Evolutionary conservation across 2,797 vertebrate genomes (phyloP).

Genomic region (Myotis findleyi): DNA sequence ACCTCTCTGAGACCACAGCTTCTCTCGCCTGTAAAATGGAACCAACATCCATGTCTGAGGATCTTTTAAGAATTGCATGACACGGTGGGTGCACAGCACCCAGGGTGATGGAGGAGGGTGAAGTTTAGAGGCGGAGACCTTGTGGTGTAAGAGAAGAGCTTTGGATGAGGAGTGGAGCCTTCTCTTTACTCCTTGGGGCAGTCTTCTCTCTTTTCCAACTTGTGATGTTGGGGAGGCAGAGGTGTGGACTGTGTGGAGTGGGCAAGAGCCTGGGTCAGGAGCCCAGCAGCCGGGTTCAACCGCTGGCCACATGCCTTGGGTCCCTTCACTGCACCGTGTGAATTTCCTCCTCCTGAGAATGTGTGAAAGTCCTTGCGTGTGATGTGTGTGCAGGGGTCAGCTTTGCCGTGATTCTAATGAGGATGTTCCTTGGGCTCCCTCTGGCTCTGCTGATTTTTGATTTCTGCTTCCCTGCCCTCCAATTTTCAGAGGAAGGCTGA

Average conservation of each 20-base stretch:
- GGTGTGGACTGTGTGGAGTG: rapidly evolving
- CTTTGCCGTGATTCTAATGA: not conserved
- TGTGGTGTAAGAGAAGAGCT: not conserved
- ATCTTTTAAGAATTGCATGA: not conserved
- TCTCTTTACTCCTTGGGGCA: too few relatives aligned
- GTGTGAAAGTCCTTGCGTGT: not conserved
- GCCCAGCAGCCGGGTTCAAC: not conserved
- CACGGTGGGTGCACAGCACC: rapidly evolving
- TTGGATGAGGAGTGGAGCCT: not conserved
- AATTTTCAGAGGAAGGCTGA: conserved; percentile 16
- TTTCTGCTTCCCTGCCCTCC: conserved; percentile 49
- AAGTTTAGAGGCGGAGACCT: not conserved
- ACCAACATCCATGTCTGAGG: not conserved
- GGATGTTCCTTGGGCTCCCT: not conserved
- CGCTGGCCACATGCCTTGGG: not conserved
- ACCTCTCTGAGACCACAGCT: not conserved
- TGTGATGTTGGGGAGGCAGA: not conserved
- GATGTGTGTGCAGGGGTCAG: too few relatives aligned
- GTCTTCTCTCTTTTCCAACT: not conserved
- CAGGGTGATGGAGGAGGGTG: not conserved
- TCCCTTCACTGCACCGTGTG: not conserved
- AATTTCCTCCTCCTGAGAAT: not conserved
- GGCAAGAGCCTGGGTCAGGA: not conserved
- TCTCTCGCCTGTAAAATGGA: not conserved
- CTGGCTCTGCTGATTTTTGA: not conserved